A percentile compares a stretch with the other conserved stretches of the same genome.
These are phyloP conservation scores for Dexiosoma caninum DNA, from an alignment of 2,888 invertebrate species.

Conservation along the genomic window DNA sequence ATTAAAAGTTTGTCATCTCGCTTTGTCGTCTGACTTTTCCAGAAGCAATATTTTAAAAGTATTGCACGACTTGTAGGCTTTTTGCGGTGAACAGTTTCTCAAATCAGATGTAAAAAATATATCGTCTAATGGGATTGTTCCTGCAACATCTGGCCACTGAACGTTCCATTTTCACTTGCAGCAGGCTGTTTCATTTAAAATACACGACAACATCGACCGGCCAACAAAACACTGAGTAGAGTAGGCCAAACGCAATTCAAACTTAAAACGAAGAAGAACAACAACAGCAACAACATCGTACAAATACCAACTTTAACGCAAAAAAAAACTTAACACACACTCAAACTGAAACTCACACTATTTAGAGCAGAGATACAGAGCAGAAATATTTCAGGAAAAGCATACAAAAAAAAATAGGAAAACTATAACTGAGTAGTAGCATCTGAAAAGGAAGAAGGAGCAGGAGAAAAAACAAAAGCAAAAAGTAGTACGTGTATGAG, in stretches of 20 bases:
- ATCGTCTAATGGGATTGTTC: too few species aligned
- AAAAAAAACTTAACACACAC: slow-evolving; percentile 27
- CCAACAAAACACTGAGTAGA: slow-evolving; percentile 59
- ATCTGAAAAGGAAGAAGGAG: neutral
- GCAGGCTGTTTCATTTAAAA: slow-evolving; percentile 13
- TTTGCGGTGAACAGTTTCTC: too few species aligned
- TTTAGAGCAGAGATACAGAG: slow-evolving; percentile 35
- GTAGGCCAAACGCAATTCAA: slow-evolving; percentile 61
- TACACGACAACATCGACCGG: slow-evolving; percentile 28
- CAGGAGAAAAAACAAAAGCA: neutral
- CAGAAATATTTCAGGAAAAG: slow-evolving; percentile 12
- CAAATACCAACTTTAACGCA: slow-evolving; percentile 46
- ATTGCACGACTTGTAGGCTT: too few species aligned
- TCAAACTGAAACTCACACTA: neutral
- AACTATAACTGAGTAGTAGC: slow-evolving; percentile 15
- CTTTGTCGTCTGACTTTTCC: too few species aligned
- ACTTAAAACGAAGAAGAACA: slow-evolving; percentile 31
- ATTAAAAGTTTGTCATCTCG: too few species aligned
- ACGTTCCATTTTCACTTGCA: neutral
- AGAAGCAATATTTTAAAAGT: too few species aligned
- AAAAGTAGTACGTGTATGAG: slow-evolving; percentile 53
- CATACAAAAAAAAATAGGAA: neutral
- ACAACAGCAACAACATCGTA: slow-evolving; percentile 34
- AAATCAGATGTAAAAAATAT: too few species aligned
- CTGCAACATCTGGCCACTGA: slow-evolving; percentile 24